These are phyloP conservation scores for Lepus europaeus DNA, from an alignment of 2,113 vertebrate genomes.

Conservation along the genomic window DNA sequence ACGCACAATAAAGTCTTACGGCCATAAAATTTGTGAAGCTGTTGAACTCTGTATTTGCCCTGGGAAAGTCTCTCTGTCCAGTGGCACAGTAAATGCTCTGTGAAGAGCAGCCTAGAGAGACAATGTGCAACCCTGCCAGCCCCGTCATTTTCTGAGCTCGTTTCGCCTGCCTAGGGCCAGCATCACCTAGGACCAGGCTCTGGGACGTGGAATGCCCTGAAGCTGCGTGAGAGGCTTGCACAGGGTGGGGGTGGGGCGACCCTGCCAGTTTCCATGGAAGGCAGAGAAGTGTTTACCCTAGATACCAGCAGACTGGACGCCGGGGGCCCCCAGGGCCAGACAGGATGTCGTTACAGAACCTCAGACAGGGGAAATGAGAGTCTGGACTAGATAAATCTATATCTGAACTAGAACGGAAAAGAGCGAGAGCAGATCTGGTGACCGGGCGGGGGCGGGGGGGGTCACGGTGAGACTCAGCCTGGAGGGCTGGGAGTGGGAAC, in stretches of 20 bases:
- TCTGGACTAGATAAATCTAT: too few relatives aligned
- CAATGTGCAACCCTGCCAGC: background rate
- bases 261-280: background rate
- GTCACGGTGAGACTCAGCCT: background rate
- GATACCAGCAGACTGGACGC: background rate
- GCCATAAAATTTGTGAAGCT: background rate
- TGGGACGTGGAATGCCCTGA: background rate
- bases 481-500: background rate
- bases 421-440: background rate
- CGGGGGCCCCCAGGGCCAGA: background rate
- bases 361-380: background rate
- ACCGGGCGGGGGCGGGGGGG: background rate
- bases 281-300: background rate
- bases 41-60: background rate
- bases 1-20: background rate
- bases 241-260: background rate
- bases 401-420: background rate
- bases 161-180: background rate
- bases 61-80: background rate
- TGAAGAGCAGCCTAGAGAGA: background rate
- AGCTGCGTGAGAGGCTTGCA: background rate
- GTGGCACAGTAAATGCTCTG: background rate
- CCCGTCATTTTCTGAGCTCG: background rate
- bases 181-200: background rate
- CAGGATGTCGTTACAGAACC: background rate